Conservation (phyloP, 2,797 vertebrate genomes). For the Microcaecilia unicolor region DNA sequence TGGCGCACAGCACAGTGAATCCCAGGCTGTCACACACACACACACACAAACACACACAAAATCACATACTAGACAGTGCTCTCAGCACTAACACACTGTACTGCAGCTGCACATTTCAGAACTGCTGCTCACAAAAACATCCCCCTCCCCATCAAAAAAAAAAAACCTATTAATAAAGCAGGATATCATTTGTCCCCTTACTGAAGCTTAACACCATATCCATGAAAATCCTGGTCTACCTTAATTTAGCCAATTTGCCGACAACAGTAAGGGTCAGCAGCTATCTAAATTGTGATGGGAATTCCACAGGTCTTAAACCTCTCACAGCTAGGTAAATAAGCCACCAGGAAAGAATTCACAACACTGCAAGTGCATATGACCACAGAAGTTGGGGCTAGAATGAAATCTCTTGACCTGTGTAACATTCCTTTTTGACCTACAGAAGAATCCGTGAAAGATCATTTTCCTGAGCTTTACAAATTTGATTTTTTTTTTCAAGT, state of each 20-base stretch:
- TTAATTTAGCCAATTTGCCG: slow-evolving; percentile 14
- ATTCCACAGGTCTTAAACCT: slow-evolving; percentile 38
- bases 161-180: no score
- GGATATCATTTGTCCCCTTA: not conserved
- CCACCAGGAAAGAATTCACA: slow-evolving; percentile 63
- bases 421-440: slow-evolving; percentile 58
- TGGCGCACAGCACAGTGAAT: slow-evolving; percentile 6
- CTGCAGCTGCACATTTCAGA: not conserved
- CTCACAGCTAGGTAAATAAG: slow-evolving; percentile 43
- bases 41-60: no score
- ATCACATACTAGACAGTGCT: slow-evolving; percentile 1
- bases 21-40: not conserved
- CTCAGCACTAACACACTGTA: not conserved
- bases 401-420: slow-evolving; percentile 63
- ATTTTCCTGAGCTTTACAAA: slow-evolving; percentile 33
- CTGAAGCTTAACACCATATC: not conserved
- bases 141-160: no score
- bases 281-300: slow-evolving; percentile 14
- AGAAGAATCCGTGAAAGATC: slow-evolving; percentile 40
- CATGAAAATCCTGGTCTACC: not conserved
- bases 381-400: slow-evolving; percentile 55
- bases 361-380: slow-evolving; percentile 52
- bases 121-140: slow-evolving; percentile 5
- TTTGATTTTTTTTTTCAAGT: slow-evolving; percentile 31
- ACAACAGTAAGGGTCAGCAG: slow-evolving; percentile 1